Evolutionary conservation across 2,797 vertebrate species (phyloP), one percentile per base, ranked within the genome.

Genomic region (Craterocephalus amniculus): DNA sequence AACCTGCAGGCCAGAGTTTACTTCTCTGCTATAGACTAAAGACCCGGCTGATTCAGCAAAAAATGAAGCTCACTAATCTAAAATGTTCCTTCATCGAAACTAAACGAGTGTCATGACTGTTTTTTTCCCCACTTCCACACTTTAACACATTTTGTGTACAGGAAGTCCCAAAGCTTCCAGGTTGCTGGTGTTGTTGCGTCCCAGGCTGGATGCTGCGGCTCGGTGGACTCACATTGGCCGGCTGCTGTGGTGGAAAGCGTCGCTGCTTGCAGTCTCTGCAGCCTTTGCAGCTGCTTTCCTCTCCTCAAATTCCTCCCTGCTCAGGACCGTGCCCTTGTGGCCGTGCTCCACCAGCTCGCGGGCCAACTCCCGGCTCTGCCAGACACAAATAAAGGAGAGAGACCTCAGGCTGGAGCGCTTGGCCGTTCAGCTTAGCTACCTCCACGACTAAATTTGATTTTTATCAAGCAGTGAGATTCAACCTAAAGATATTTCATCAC

Each of bases 301-400:
- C 63, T 92, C 92, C 89, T 95, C 87, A 55, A 96, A 96, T 72
- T 96, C 94, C 86, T 95, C 93, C 75, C 93, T 94, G 81, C 86
- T 95, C 76, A 95, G 87, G 56, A 95, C 92, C n/a, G 92, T 92
- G 14, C 93, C 94, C 68, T 94, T 88, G 90, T 94, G 92, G 77
- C 95, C 95, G 57, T 93, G 89, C 87, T 96, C 95, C 89, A 96
- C 94, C 93, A 96, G 74, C 91, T 93, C 94, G 76, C 91, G 93
- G 31, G 94, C 94, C 84, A 95, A 77, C 75, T 89, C 91, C 90
- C 95, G 89, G 80, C 93, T 94, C 96, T 97, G 83, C 4, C 40
- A 79, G 78, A 90, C 69, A 61, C 35, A 80, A 61, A 55, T 72
- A 18, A 54, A 34, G 27, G 64, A 70, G 67, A 76, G 22, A 29